Evolutionary conservation across 1,140 invertebrate genomes (phyloP).

Genomic region (Nephotettix cincticeps): DNA sequence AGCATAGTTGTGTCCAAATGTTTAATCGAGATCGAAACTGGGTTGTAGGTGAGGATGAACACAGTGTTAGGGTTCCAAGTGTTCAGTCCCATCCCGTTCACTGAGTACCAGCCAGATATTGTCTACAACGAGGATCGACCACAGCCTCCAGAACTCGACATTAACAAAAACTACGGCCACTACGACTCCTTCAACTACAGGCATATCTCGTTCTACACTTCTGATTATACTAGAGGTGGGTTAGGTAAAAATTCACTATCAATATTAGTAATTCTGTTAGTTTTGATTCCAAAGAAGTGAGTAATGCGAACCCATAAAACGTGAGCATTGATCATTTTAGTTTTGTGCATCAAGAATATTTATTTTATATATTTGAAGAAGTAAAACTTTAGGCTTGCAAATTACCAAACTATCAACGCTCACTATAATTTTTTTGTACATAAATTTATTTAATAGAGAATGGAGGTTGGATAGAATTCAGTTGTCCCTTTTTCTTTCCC

Average conservation of each 20-base stretch:
- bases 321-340: background rate
- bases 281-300: background rate
- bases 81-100: conserved; percentile 80
- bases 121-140: conserved; percentile 54
- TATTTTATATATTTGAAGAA: background rate
- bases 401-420: background rate
- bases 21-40: too few species aligned
- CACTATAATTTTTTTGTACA: background rate
- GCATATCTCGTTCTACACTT: conserved; percentile 77
- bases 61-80: conserved; percentile 78
- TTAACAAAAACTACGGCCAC: conserved; percentile 76
- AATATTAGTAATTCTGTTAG: background rate
- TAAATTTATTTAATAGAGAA: too few species aligned
- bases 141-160: conserved; percentile 62
- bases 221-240: conserved; percentile 73
- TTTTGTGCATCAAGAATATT: background rate
- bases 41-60: conserved; percentile 76
- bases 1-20: too few species aligned
- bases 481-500: too few species aligned
- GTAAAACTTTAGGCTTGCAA: background rate
- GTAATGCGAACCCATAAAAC: background rate
- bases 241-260: conserved; percentile 32
- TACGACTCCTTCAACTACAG: conserved; percentile 72
- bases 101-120: conserved; percentile 68
- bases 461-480: too few species aligned